Evolutionary conservation across 2,113 vertebrate species (phyloP).

Genomic region (Notarius quadriscutis): DNA sequence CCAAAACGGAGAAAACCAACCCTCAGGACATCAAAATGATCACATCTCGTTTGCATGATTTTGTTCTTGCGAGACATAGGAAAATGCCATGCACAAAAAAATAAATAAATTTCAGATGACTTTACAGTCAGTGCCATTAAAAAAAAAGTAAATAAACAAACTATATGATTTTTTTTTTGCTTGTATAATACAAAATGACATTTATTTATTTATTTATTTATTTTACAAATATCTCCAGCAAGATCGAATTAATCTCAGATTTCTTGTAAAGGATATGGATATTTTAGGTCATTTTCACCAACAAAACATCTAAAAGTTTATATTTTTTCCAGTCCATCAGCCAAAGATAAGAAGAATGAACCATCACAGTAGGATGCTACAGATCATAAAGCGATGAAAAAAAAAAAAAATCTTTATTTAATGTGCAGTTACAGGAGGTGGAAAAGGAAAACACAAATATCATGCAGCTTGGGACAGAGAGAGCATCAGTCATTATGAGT

Average conservation of each 20-base stretch:
- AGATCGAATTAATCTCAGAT: neutral
- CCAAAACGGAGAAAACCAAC: too few relatives aligned
- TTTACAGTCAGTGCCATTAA: too few relatives aligned
- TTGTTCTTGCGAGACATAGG: too few relatives aligned
- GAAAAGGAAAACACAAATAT: neutral
- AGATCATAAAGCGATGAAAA: neutral
- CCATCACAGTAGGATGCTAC: neutral
- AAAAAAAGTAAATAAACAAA: too few relatives aligned
- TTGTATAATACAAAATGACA: too few relatives aligned
- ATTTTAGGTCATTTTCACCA: neutral
- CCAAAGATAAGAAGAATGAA: neutral
- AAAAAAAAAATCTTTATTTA: neutral
- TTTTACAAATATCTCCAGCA: neutral
- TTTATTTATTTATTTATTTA: neutral
- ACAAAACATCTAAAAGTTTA: neutral
- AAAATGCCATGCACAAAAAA: too few relatives aligned
- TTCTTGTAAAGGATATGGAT: neutral
- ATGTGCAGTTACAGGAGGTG: neutral
- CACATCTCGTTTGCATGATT: too few relatives aligned
- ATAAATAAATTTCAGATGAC: too few relatives aligned
- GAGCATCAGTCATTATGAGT: neutral
- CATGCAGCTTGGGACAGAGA: neutral
- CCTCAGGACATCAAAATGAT: too few relatives aligned
- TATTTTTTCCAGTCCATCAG: neutral
- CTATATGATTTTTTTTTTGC: too few relatives aligned